Conservation (phyloP, 2,888 invertebrate genomes). For the Ectobius pallidus region DNA sequence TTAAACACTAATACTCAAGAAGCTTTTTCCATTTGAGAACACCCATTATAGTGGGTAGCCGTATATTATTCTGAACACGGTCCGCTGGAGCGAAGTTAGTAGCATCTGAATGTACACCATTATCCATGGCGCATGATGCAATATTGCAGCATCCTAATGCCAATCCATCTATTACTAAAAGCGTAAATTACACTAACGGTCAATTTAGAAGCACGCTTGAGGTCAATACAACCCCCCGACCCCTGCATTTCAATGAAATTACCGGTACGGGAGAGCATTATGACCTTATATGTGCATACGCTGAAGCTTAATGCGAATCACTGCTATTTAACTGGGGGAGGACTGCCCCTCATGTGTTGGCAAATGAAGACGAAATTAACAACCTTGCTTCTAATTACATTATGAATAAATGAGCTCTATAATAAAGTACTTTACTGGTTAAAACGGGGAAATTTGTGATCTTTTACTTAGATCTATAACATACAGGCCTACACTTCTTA, state of each 20-base stretch:
- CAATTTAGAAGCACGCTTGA: constrained; percentile 19
- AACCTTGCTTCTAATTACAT: background rate
- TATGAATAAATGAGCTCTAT: background rate
- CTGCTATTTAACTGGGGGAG: background rate
- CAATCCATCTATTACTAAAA: constrained; percentile 11
- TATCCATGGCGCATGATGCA: background rate
- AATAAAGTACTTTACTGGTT: background rate
- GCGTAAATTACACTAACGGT: constrained; percentile 22
- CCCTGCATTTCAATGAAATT: constrained; percentile 15
- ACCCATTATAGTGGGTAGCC: too few relatives aligned
- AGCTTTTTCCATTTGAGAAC: too few relatives aligned
- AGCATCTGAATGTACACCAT: background rate
- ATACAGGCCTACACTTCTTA: too few relatives aligned
- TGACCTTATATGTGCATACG: background rate
- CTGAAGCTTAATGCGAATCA: background rate
- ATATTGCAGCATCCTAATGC: background rate
- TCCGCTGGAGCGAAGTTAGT: too few relatives aligned
- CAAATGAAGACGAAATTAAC: constrained; percentile 24
- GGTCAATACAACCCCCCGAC: background rate
- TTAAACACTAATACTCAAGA: too few relatives aligned
- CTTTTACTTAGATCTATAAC: too few relatives aligned
- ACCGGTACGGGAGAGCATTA: background rate
- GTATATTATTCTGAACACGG: too few relatives aligned
- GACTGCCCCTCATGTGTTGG: background rate
- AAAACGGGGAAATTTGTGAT: too few relatives aligned